Conservation (phyloP, 1,140 invertebrate genomes). For the Drosophila subobscura region DNA sequence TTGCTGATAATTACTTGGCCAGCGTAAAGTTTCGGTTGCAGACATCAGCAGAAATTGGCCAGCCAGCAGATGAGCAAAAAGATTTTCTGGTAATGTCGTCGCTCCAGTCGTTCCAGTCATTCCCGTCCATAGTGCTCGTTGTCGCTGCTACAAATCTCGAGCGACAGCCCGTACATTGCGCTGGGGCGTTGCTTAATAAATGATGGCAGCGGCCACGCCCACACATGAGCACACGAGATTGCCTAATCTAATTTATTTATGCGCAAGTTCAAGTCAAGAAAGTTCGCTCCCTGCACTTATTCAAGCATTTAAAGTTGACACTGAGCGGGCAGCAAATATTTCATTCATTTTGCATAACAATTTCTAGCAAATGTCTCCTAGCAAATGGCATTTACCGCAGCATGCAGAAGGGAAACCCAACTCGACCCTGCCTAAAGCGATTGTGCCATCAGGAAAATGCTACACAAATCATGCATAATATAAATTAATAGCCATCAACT, state of each 20-base stretch:
- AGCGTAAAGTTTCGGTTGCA: conserved; percentile 54
- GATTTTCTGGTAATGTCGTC: conserved; percentile 61
- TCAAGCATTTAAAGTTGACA: conserved; percentile 28
- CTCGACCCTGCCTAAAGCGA: conserved; percentile 19
- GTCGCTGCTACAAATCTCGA: conserved; percentile 59
- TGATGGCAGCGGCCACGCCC: conserved; percentile 59
- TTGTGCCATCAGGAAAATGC: conserved; percentile 47
- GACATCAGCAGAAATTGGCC: conserved; percentile 78
- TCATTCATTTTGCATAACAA: conserved; percentile 42
- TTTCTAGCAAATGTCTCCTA: conserved; percentile 3
- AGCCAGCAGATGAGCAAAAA: conserved; percentile 37
- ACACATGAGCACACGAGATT: conserved; percentile 59
- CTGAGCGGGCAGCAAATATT: conserved; percentile 31
- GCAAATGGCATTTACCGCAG: conserved; percentile 25
- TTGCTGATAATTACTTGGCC: conserved; percentile 77
- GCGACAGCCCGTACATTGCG: conserved; percentile 46
- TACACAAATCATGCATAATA: conserved; percentile 75
- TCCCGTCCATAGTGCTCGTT: conserved; percentile 13
- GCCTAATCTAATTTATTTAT: conserved; percentile 77
- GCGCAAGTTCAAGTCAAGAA: conserved; percentile 28
- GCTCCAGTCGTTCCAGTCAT: conserved; percentile 12
- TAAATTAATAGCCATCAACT: conserved; percentile 81
- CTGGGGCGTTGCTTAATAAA: conserved; percentile 62
- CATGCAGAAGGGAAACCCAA: conserved; percentile 28
- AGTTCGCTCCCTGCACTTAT: conserved; percentile 20